phyloP scores from a whole-genome alignment of 37 sponge, comb jelly and placozoan species.

The Hormiphora californensis region DNA sequence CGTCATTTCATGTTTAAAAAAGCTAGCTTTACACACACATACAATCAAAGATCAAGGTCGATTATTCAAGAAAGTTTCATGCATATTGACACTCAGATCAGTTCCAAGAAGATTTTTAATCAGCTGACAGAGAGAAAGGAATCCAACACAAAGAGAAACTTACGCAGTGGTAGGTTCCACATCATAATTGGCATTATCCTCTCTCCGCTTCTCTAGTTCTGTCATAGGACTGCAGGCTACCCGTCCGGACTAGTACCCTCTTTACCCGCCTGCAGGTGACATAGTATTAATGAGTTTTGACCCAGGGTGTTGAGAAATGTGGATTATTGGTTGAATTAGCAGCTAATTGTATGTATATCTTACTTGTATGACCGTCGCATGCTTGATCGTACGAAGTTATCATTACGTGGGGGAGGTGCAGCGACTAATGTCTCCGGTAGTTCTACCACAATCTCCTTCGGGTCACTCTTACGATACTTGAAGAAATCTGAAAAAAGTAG shows the following conservation, averaged over 20 bases:
- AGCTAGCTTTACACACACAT: too few relatives aligned
- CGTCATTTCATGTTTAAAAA: too few relatives aligned
- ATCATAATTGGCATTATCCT: slow-evolving; percentile 24
- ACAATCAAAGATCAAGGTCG: too few relatives aligned
- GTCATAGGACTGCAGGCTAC: slow-evolving; percentile 27
- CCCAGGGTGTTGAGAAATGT: too few relatives aligned
- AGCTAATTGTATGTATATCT: too few relatives aligned
- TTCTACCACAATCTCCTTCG: slow-evolving; percentile 22
- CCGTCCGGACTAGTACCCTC: neutral
- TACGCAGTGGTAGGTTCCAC: slow-evolving; percentile 33
- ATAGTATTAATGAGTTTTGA: too few relatives aligned
- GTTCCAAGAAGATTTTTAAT: too few relatives aligned
- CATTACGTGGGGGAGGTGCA: neutral
- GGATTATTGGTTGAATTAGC: too few relatives aligned
- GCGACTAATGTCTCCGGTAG: neutral
- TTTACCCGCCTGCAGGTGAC: slow-evolving; percentile 15
- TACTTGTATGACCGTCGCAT: slow-evolving; percentile 11
- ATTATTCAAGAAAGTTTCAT: too few relatives aligned
- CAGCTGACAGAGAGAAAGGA: too few relatives aligned
- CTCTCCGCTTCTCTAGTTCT: neutral
- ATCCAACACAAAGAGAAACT: too few relatives aligned
- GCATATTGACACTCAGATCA: too few relatives aligned
- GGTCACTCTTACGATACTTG: neutral
- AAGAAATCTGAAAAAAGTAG: slow-evolving; percentile 44
- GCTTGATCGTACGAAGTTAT: neutral